Evolutionary conservation across 2,888 invertebrate genomes (phyloP).

Genomic region (Slavum lentiscoides): DNA sequence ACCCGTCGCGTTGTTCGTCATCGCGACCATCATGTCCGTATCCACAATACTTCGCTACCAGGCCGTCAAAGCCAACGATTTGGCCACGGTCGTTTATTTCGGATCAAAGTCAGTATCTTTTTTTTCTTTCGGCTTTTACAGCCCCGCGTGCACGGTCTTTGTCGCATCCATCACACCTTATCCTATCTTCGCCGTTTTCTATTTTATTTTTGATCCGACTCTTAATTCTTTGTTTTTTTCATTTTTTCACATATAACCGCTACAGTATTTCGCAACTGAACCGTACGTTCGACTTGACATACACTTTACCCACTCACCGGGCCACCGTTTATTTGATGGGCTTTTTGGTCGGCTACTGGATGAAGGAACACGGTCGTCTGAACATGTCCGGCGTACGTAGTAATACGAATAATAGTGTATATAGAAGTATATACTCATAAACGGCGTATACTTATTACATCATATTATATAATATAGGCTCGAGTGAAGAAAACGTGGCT

Average conservation of each 20-base stretch:
- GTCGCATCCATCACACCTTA: not conserved
- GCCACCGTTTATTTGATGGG: conserved; percentile 66
- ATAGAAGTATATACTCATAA: not conserved
- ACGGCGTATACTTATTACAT: not conserved
- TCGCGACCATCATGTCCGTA: conserved; percentile 60
- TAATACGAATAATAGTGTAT: not conserved
- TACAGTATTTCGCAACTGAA: conserved; percentile 55
- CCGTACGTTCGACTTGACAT: conserved; percentile 58
- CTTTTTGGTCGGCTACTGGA: conserved; percentile 64
- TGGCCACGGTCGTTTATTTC: conserved; percentile 65
- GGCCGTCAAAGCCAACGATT: conserved; percentile 62
- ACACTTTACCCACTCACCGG: conserved; percentile 65
- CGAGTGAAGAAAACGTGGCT: conserved; percentile 54
- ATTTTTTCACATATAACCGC: not conserved
- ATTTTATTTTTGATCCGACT: not conserved
- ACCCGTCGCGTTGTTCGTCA: conserved; percentile 60
- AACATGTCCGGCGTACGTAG: conserved; percentile 61
- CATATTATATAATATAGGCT: conserved; percentile 48
- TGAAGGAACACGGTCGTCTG: conserved; percentile 60
- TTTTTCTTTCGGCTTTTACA: too few relatives aligned
- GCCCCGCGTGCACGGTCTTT: too few relatives aligned
- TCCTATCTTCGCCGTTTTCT: not conserved
- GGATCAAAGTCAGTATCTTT: conserved; percentile 64
- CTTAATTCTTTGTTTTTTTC: too few relatives aligned
- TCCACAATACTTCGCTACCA: conserved; percentile 63